These are phyloP conservation scores for Siniperca knerii DNA, from an alignment of 2,113 vertebrate genomes.

Conservation along the genomic window DNA sequence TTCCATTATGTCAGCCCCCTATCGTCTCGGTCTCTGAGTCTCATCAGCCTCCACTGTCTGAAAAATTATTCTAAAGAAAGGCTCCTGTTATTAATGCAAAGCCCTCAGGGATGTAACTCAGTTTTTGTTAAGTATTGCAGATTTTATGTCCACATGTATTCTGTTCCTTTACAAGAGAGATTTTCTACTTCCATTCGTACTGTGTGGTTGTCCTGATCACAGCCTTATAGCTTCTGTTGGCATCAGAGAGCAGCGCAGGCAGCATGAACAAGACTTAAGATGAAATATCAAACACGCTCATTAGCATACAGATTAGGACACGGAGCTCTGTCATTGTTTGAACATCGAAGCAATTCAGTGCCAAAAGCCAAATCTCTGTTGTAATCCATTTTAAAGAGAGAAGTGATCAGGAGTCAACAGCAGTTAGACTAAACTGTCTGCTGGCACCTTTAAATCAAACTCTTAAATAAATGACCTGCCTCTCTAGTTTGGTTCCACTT, in stretches of 20 bases:
- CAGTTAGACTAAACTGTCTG: slow-evolving; percentile 33
- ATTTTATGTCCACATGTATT: slow-evolving; percentile 19
- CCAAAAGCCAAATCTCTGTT: slow-evolving; percentile 42
- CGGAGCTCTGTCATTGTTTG: slow-evolving; percentile 54
- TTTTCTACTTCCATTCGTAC: neutral
- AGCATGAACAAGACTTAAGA: slow-evolving; percentile 41
- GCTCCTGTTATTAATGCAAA: slow-evolving; percentile 39
- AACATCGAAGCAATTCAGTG: slow-evolving; percentile 45
- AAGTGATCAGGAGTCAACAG: slow-evolving; percentile 52
- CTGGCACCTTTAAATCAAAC: slow-evolving; percentile 33
- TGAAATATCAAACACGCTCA: slow-evolving; percentile 63
- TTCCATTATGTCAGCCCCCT: slow-evolving; percentile 16
- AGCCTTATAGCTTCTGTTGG: slow-evolving; percentile 38
- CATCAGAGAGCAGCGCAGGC: slow-evolving; percentile 34
- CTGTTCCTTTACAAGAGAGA: slow-evolving; percentile 25
- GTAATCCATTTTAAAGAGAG: slow-evolving; percentile 50
- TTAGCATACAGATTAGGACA: slow-evolving; percentile 65
- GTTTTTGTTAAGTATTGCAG: slow-evolving; percentile 16
- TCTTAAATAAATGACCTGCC: slow-evolving; percentile 30
- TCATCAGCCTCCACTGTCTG: slow-evolving; percentile 32
- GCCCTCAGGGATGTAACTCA: slow-evolving; percentile 14
- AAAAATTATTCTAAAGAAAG: slow-evolving; percentile 36
- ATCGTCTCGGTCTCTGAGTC: neutral
- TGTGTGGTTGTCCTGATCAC: slow-evolving; percentile 24
- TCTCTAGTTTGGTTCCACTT: slow-evolving; percentile 20